Evolutionary conservation across 1,140 invertebrate genomes (phyloP), one percentile per base, ranked within the genome.

Genomic region (Microplitis mediator): DNA sequence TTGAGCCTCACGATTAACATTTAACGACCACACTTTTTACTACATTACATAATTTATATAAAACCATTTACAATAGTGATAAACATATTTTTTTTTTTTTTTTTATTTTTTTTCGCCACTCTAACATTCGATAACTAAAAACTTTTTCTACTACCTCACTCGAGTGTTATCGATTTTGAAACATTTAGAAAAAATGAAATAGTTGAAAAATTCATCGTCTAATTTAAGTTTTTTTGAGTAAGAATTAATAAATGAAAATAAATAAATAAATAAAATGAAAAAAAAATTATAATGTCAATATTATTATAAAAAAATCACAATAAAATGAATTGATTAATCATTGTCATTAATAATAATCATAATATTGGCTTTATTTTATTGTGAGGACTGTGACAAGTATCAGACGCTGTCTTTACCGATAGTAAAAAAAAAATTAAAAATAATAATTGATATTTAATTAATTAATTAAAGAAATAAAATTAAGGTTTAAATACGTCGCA

Each of bases 121-220:
- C 58, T 31, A 34, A 32, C 16, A 51, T 65, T 31, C 4, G 6
- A 65, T 65, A 9, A 13, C 14, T 65, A 1, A 51, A n/a, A 52
- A 52, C 45, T 16, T 65, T 51, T 51, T 65, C 63, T 65, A 64
- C 62, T 35, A 36, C 63, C 34, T 65, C 31, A 31, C 31, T 32
- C 11, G 45, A 36, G 63, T 52, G 16, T 65, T 65, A 11, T 63
- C 14, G 6, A 13, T 36, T 3, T 36, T 11, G 31, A 60, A 23
- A 60, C 31, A 23, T 39, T n/a, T 51, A 51, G 13, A 6, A 23
- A 50, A 51, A 51, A 65, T 14, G 31, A 65, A 14, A 65, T 50
- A 14, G 32, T 64, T 39, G 0, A 16, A 39, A 45, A 64, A n/a
- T n/a, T 9, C 13, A 45, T 64, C 16, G 36, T 36, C 13, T 39